Percentiles rank a stretch among this genome's conserved stretches.
Evolutionary conservation across 2,888 invertebrate species (phyloP).

Genomic region (Cosmorhoe ocellata): DNA sequence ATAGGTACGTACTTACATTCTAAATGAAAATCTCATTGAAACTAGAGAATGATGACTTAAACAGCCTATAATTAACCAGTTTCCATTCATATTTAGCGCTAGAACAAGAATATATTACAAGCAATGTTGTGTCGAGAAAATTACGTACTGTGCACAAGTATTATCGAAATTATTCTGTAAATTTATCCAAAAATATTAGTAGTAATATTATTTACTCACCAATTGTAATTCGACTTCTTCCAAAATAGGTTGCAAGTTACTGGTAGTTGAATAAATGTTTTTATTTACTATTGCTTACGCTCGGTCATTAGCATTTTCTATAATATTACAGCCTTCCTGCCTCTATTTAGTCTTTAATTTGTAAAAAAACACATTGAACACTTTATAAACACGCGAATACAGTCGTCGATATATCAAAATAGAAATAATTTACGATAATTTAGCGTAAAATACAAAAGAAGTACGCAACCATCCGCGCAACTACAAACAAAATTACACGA

Average conservation of each 20-base stretch:
- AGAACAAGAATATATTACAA: conserved; percentile 29
- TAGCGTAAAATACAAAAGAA: conserved; percentile 53
- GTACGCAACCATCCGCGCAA: conserved; percentile 59
- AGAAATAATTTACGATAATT: conserved; percentile 45
- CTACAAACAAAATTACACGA: conserved; percentile 57
- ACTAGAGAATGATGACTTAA: conserved; percentile 11
- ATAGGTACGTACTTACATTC: not conserved
- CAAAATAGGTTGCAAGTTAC: conserved; percentile 19
- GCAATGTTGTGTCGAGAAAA: conserved; percentile 29
- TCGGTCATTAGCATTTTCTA: conserved; percentile 15
- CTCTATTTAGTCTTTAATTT: conserved; percentile 3
- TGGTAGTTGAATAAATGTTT: conserved; percentile 30
- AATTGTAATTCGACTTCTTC: conserved; percentile 13
- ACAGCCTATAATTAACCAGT: conserved; percentile 21
- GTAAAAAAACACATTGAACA: conserved; percentile 20
- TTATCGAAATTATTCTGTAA: too few species aligned
- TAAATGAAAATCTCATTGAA: not conserved
- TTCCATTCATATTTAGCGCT: conserved; percentile 17
- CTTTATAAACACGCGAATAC: conserved; percentile 22
- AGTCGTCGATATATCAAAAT: conserved; percentile 30
- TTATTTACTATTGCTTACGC: conserved; percentile 24
- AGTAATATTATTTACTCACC: conserved; percentile 27
- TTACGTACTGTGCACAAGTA: too few species aligned
- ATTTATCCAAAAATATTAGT: conserved; percentile 19
- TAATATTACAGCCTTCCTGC: conserved; percentile 17